A percentile compares a stretch with the other conserved stretches of the same genome.
These are phyloP conservation scores for Caenorhabditis sp. DNA, from an alignment of 2,888 invertebrate genomes.

Conservation along the genomic window DNA sequence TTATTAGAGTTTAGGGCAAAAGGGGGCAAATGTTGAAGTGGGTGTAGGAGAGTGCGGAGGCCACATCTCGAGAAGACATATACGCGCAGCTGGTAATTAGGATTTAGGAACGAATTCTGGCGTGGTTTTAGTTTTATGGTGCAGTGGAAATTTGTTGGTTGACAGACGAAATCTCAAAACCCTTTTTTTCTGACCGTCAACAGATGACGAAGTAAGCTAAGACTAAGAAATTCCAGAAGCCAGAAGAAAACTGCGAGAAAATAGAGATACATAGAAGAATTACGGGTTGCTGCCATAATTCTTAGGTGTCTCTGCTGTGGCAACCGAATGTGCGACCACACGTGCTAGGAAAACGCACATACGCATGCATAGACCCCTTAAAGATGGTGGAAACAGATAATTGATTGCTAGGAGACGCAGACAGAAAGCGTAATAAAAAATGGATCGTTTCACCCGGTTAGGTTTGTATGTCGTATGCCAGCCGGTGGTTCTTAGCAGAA, in stretches of 20 bases:
- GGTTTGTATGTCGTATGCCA: neutral
- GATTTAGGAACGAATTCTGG: constrained; percentile 14
- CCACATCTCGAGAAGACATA: constrained; percentile 36
- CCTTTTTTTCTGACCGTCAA: neutral
- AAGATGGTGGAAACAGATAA: constrained; percentile 28
- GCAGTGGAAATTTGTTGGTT: constrained; percentile 10
- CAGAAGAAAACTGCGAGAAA: constrained; percentile 13
- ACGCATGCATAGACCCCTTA: constrained; percentile 21
- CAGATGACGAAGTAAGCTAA: neutral
- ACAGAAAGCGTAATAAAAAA: constrained; percentile 39
- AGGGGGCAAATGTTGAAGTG: constrained; percentile 50
- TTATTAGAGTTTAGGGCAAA: constrained; percentile 48
- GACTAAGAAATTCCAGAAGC: neutral
- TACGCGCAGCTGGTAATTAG: constrained; percentile 62
- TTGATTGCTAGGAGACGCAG: constrained; percentile 23
- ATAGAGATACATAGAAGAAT: constrained; percentile 32
- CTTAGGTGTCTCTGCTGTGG: constrained; percentile 47
- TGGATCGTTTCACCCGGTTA: constrained; percentile 10
- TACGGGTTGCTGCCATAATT: constrained; percentile 34
- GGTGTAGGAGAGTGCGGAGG: constrained; percentile 31
- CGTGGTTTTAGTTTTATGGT: constrained; percentile 41
- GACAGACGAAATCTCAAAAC: neutral
- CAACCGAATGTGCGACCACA: constrained; percentile 45
- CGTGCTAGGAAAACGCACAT: constrained; percentile 38
- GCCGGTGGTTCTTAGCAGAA: neutral